Base-by-base conservation (phyloP, 2,113 vertebrate species). In the Serilophus lunatus region DNA sequence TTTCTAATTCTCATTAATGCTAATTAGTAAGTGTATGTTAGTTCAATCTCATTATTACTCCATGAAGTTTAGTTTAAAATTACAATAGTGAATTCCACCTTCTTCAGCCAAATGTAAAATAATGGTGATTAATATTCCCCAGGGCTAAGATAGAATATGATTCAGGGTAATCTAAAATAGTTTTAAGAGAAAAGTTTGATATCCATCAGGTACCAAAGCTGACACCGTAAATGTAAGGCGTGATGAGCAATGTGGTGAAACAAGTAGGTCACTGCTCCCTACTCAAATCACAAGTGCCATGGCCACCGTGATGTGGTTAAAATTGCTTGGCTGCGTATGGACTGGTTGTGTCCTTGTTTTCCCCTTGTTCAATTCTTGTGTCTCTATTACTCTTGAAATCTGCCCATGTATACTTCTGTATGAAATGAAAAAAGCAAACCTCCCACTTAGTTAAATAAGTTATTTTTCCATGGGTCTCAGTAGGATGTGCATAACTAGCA, bases 121-220 rank as follows among this genome's bases (percentile, higher is more conserved):
- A 97, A 90, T 57, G 31, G 74, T 92, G 91, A 94, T 95, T 95
- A 93, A 78, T 90, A 82, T 59, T 94, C 76, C 60, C 64, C 51
- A 56, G 33, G 54, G 59, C 45, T 79, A 50, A 28, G n/a, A 50
- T 9, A 12, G 71, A 95, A 88, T 50, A 77, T 29, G 53, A 72
- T 80, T 92, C 59, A 47, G 44, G 50, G 19, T 78, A 70, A 84
- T 80, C 49, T 66, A 51, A 90, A 88, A 61, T 17, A 91, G 65
- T 42, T 61, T 8, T 45, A 53, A 79, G 72, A 31, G 72, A 71
- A 42, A 57, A 69, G 53, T 54, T 24, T 35, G 36, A n/a, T 60
- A 80, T 25, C 61, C 44, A 47, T 70, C 49, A 80, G 16, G 66
- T 50, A 33, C 65, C 35, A 64, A 66, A 36, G 47, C 71, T 91